Evolutionary conservation across 2,888 invertebrate species (phyloP).

Genomic region (Eupithecia subumbrata): DNA sequence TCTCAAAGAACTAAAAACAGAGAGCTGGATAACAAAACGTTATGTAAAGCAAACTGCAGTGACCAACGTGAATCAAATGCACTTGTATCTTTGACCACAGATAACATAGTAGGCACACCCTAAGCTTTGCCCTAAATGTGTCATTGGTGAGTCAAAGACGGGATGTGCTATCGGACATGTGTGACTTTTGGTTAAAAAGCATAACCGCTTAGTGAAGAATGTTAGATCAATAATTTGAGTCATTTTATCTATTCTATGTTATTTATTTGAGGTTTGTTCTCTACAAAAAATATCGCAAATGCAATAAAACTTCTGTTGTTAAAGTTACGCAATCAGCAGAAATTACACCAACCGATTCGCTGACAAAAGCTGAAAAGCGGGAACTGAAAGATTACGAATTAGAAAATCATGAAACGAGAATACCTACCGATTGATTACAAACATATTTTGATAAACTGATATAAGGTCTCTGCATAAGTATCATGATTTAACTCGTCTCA

Average conservation of each 20-base stretch:
- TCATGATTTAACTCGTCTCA: too few relatives aligned
- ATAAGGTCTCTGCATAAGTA: too few relatives aligned
- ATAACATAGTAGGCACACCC: constrained; percentile 21
- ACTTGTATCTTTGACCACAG: constrained; percentile 34
- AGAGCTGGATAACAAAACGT: background rate
- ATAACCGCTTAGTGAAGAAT: background rate
- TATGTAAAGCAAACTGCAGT: constrained; percentile 12
- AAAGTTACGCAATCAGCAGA: background rate
- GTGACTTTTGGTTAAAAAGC: constrained; percentile 23
- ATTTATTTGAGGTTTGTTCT: background rate
- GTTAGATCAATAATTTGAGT: background rate
- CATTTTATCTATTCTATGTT: background rate
- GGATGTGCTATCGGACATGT: constrained; percentile 57
- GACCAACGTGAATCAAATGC: constrained; percentile 5
- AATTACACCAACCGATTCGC: background rate
- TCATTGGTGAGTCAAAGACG: constrained; percentile 67
- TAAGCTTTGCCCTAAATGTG: constrained; percentile 73
- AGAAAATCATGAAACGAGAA: background rate
- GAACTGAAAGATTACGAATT: background rate
- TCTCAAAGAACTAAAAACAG: background rate
- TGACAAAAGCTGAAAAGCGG: background rate
- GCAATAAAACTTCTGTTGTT: background rate
- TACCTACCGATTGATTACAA: background rate
- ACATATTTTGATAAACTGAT: background rate
- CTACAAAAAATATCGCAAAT: background rate